These are phyloP conservation scores for Dryobates pubescens DNA, from an alignment of 2,797 vertebrate genomes.

Conservation along the genomic window DNA sequence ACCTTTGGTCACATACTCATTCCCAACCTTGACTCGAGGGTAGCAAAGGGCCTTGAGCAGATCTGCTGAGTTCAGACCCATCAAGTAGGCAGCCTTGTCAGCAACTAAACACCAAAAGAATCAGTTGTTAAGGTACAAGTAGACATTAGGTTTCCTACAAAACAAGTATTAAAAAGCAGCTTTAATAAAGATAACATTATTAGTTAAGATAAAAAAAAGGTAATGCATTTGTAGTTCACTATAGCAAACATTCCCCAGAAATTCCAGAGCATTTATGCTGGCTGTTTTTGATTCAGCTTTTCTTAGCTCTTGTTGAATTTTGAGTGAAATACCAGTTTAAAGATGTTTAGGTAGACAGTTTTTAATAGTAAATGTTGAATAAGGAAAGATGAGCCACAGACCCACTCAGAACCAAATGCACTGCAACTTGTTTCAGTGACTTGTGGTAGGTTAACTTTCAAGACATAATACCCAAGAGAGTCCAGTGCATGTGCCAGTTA, in stretches of 20 bases:
- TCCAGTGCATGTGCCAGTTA: neutral
- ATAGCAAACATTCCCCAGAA: neutral
- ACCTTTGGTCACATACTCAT: slow-evolving; percentile 60
- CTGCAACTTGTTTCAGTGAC: neutral
- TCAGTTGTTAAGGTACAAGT: neutral
- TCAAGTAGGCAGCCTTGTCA: slow-evolving; percentile 2
- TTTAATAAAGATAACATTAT: neutral
- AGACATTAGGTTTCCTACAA: neutral
- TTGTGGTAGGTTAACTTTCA: neutral
- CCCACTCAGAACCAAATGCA: neutral
- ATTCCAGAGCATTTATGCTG: neutral
- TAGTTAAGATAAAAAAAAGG: neutral
- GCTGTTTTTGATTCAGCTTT: neutral
- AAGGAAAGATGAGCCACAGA: neutral
- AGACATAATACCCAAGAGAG: neutral
- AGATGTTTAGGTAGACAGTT: neutral
- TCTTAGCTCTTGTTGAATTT: neutral
- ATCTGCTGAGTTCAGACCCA: neutral
- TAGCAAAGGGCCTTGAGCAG: neutral
- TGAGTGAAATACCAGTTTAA: neutral
- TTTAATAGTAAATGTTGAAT: neutral
- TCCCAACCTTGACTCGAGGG: slow-evolving; percentile 85
- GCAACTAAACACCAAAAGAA: neutral
- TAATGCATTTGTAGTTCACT: neutral
- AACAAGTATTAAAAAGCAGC: neutral